Base-by-base conservation (phyloP, 2,888 invertebrate species). In the Drosophila picticornis region DNA sequence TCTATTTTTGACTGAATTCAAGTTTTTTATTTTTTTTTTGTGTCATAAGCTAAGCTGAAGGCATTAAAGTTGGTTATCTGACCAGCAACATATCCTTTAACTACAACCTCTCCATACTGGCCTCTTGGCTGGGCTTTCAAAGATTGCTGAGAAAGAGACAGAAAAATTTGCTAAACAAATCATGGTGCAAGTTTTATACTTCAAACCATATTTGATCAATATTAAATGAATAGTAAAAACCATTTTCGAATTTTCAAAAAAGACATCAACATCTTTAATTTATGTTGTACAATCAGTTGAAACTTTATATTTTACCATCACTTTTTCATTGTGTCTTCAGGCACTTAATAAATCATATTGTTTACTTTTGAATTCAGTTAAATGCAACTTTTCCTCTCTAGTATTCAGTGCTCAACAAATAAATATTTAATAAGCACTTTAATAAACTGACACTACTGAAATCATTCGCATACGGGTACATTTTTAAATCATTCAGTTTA, bases 361-460 rank as follows among this genome's bases (percentile, higher is more conserved):
- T 48, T 62, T 22, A 62, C 38, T 29, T 25, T 16, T 61, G 50
- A 75, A 55, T 80, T 75, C n/a, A 68, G 64, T 77, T 64, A 61
- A 31, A 32, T 60, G 31, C 25, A 58, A 29, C 19, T 55, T 16
- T 62, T 46, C 9, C 34, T 32, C 19, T 27, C 13, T 27, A 29
- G 2, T 43, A 43, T 29, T 27, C 22, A 36, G 50, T 46, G 10
- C 19, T 38, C 38, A 11, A 40, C 13, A 36, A 48, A 48, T 55
- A 38, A 55, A 56, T 66, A 55, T 53, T 38, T 50, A 40, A 65
- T 62, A 32, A 51, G 31, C 75, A 29, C 51, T 56, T 67, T 64
- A 38, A 43, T 43, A 61, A 65, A 36, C 48, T 65, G 19, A 40
- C 25, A 10, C 36, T 48, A 56, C 0, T 22, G 22, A 25, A 25